Evolutionary conservation across 2,888 invertebrate genomes (phyloP).

Genomic region (Athalia circularis): DNA sequence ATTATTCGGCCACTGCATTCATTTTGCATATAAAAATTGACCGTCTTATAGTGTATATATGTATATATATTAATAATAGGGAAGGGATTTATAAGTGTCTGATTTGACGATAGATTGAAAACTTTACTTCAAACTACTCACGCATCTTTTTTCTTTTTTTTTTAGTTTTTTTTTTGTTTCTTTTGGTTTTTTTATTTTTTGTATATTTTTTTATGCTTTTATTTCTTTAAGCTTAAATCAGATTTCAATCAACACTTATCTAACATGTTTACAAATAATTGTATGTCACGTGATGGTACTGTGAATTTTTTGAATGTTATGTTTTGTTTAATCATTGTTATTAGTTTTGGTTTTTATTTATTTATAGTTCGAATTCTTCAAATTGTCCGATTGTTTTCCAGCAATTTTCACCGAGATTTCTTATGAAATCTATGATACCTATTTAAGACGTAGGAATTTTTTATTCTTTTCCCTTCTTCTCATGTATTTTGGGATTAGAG

Average conservation of each 20-base stretch:
- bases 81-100: constrained; percentile 32
- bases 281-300: constrained; percentile 24
- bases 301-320: neutral
- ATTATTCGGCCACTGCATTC: constrained; percentile 6
- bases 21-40: constrained; percentile 33
- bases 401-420: constrained; percentile 25
- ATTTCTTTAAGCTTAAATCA: constrained; percentile 2
- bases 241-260: constrained; percentile 34
- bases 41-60: neutral
- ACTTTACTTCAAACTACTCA: constrained; percentile 29
- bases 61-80: constrained; percentile 21
- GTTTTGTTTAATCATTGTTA: neutral
- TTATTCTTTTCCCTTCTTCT: neutral
- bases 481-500: constrained; percentile 8
- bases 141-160: constrained; percentile 12
- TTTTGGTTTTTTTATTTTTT: neutral
- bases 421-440: too few relatives aligned
- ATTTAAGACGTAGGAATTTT: neutral
- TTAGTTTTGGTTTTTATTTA: too few relatives aligned
- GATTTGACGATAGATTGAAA: constrained; percentile 35
- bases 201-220: neutral
- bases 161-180: neutral
- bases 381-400: constrained; percentile 37
- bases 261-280: constrained; percentile 37
- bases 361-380: neutral